Percentiles rank a stretch among this genome's conserved stretches.
phyloP scores from a whole-genome alignment of 1,140 invertebrate species.

The Gonioctena quinquepunctata region DNA sequence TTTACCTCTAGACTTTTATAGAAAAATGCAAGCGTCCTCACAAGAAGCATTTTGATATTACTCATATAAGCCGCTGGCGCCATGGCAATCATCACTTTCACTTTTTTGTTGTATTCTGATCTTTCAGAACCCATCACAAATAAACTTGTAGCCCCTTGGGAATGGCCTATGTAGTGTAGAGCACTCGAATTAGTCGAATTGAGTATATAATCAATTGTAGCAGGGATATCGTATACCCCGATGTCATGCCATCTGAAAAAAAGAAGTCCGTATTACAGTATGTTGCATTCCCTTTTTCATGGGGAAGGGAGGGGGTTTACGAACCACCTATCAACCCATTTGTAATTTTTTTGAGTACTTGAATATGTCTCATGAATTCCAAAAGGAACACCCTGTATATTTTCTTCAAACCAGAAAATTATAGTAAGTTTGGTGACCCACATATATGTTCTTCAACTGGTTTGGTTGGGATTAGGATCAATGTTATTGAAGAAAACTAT shows the following conservation, averaged over 20 bases:
- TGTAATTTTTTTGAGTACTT: too few species aligned
- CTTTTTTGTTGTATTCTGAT: conserved; percentile 69
- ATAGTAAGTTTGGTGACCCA: too few species aligned
- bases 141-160: conserved; percentile 63
- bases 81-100: conserved; percentile 67
- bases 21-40: not conserved
- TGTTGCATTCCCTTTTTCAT: too few species aligned
- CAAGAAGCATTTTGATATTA: not conserved
- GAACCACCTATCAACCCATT: too few species aligned
- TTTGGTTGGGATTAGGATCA: too few species aligned
- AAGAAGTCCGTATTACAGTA: too few species aligned
- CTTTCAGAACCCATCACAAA: conserved; percentile 59
- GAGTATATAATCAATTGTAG: conserved; percentile 70
- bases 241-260: conserved; percentile 71
- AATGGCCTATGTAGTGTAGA: conserved; percentile 60
- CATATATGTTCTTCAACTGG: too few species aligned
- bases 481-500: too few species aligned
- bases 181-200: conserved; percentile 58
- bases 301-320: too few species aligned
- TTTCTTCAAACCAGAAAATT: too few species aligned
- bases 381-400: too few species aligned
- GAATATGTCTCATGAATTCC: too few species aligned
- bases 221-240: conserved; percentile 70
- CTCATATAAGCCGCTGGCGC: conserved; percentile 63
- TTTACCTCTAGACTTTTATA: not conserved